Evolutionary conservation across 2,113 vertebrate species (phyloP).

Genomic region (Rhegmatorhina hoffmannsi): DNA sequence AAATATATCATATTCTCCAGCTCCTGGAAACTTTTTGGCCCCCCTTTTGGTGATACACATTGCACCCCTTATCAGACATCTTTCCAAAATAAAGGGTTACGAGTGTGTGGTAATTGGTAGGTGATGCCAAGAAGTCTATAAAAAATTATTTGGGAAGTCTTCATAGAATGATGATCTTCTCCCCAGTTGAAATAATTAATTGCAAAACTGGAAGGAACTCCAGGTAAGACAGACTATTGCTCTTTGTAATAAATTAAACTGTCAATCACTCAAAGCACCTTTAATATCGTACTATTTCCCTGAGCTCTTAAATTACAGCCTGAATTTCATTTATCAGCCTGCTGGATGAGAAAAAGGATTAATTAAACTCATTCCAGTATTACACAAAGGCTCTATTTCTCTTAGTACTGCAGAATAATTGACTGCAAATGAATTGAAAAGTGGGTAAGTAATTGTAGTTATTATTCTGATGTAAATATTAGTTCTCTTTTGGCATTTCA

Average conservation of each 20-base stretch:
- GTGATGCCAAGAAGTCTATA: not conserved
- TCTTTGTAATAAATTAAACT: slow-evolving; percentile 77
- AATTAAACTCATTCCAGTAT: slow-evolving; percentile 77
- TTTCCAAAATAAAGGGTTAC: not conserved
- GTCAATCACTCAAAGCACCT: slow-evolving; percentile 73
- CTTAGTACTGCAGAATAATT: slow-evolving; percentile 64
- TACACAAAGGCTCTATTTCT: slow-evolving; percentile 65
- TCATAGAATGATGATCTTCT: not conserved
- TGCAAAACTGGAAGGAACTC: slow-evolving; percentile 61
- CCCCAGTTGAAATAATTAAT: slow-evolving; percentile 66
- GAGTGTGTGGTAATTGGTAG: not conserved
- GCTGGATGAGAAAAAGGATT: slow-evolving; percentile 78
- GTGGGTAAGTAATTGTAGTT: slow-evolving; percentile 72
- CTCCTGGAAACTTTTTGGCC: slow-evolving; percentile 23
- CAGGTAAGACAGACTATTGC: slow-evolving; percentile 56
- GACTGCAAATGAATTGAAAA: slow-evolving; percentile 72
- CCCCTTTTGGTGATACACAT: not conserved
- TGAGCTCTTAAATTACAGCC: slow-evolving; percentile 78
- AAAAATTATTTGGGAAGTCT: slow-evolving; percentile 16
- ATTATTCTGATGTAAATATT: slow-evolving; percentile 84
- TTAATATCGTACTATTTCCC: slow-evolving; percentile 74
- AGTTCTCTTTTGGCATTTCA: slow-evolving; percentile 71
- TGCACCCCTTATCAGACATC: not conserved
- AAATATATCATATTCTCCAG: slow-evolving; percentile 58
- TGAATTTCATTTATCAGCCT: slow-evolving; percentile 80